These are phyloP conservation scores for Chrysina gloriosa DNA, from an alignment of 2,888 invertebrate genomes.

Conservation along the genomic window DNA sequence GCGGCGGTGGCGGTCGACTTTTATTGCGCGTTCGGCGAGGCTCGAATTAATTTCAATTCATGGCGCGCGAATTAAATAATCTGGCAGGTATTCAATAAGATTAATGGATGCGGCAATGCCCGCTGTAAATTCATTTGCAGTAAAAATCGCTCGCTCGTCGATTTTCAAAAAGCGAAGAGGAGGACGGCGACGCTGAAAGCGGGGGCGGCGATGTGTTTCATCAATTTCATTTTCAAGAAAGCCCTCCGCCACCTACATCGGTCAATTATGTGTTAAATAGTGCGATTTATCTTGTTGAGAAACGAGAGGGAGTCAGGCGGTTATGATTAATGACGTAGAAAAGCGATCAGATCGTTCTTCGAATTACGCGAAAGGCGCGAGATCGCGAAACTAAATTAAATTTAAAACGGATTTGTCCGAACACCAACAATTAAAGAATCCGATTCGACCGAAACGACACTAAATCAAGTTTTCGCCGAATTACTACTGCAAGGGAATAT, in stretches of 20 bases:
- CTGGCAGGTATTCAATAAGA: conserved; percentile 16
- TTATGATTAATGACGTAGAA: not conserved
- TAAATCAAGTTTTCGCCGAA: conserved; percentile 22
- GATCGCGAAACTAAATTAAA: not conserved
- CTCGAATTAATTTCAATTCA: conserved; percentile 22
- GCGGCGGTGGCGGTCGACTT: no score
- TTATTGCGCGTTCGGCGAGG: no score
- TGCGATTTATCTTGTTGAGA: not conserved
- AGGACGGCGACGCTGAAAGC: not conserved
- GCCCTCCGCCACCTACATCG: not conserved
- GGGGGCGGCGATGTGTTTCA: not conserved
- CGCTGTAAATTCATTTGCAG: conserved; percentile 9
- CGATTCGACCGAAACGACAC: not conserved
- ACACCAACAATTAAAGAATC: not conserved
- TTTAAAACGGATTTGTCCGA: not conserved
- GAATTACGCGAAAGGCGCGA: not conserved
- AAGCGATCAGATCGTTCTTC: no score
- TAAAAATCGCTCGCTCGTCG: not conserved
- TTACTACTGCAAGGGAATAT: conserved; percentile 14
- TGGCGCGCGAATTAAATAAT: conserved; percentile 9
- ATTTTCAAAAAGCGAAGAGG: not conserved
- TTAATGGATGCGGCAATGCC: not conserved
- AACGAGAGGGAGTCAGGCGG: not conserved
- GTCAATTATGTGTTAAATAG: not conserved
- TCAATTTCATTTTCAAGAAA: not conserved